phyloP scores from a whole-genome alignment of 2,797 vertebrate genomes.

The Melanotaenia parkinsoni region DNA sequence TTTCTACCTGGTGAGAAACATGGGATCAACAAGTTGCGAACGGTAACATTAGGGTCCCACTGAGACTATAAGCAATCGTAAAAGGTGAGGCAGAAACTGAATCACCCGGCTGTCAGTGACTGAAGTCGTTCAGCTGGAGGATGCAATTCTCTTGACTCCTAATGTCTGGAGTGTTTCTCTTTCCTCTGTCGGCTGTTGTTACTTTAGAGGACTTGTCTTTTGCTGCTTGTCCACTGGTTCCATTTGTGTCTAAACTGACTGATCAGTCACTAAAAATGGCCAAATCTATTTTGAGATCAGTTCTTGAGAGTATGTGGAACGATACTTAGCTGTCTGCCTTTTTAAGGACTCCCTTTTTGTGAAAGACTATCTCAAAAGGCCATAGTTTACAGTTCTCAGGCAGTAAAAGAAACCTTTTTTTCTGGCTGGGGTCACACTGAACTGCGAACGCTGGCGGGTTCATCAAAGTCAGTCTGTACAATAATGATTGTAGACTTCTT shows the following conservation, averaged over 20 bases:
- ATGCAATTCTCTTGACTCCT: slow-evolving; percentile 40
- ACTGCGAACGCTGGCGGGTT: slow-evolving; percentile 6
- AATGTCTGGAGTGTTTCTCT: slow-evolving; percentile 32
- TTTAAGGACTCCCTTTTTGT: not conserved
- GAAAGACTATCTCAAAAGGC: not conserved
- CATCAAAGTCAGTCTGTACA: slow-evolving; percentile 34
- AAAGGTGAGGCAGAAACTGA: slow-evolving; percentile 27
- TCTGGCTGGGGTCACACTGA: slow-evolving; percentile 44
- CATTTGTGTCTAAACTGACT: slow-evolving; percentile 15
- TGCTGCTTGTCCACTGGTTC: not conserved
- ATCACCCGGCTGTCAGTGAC: slow-evolving; percentile 31
- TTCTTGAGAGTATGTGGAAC: not conserved
- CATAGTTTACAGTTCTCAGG: slow-evolving; percentile 7
- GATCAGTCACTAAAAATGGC: slow-evolving; percentile 28
- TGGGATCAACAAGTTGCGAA: slow-evolving; percentile 31
- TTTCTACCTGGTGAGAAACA: slow-evolving; percentile 31
- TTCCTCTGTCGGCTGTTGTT: slow-evolving; percentile 15
- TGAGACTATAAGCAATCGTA: slow-evolving; percentile 39
- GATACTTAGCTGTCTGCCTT: not conserved
- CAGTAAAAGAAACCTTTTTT: slow-evolving; percentile 12
- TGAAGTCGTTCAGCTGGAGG: slow-evolving; percentile 39
- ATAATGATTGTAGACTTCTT: slow-evolving; percentile 33
- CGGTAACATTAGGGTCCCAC: slow-evolving; percentile 26
- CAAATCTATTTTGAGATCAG: slow-evolving; percentile 19
- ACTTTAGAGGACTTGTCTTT: slow-evolving; percentile 15